A percentile compares a stretch with the other conserved stretches of the same genome.
These are phyloP conservation scores for Pseudochromis fuscus DNA, from an alignment of 2,797 vertebrate genomes.

Conservation along the genomic window DNA sequence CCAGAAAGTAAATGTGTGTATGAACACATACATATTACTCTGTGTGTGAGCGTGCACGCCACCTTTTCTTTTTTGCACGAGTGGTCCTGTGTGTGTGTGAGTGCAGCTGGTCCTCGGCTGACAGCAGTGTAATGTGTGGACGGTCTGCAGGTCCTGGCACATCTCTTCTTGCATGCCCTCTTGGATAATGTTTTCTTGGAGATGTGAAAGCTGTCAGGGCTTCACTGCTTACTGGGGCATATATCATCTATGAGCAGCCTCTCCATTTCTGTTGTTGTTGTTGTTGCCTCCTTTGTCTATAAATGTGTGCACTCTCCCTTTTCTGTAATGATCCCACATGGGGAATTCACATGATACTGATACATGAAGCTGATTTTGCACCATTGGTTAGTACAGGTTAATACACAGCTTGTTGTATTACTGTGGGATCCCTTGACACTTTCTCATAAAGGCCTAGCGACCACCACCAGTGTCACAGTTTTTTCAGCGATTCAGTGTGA, in stretches of 20 bases:
- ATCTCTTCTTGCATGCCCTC: conserved; percentile 36
- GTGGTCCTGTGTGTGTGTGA: conserved; percentile 12
- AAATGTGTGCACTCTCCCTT: conserved; percentile 1
- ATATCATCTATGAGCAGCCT: conserved; percentile 33
- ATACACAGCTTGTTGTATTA: too few relatives aligned
- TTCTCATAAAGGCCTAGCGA: too few relatives aligned
- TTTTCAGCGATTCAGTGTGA: too few relatives aligned
- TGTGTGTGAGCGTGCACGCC: background rate
- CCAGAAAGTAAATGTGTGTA: too few relatives aligned
- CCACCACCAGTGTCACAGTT: too few relatives aligned
- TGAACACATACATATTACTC: background rate
- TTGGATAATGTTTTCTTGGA: conserved; percentile 51
- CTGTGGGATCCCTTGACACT: too few relatives aligned
- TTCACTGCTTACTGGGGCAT: conserved; percentile 51
- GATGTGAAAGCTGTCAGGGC: conserved; percentile 53
- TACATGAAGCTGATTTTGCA: background rate
- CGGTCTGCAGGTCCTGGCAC: conserved; percentile 35
- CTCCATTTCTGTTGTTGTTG: background rate
- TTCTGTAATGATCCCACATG: conserved; percentile 44
- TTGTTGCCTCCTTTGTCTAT: conserved; percentile 14
- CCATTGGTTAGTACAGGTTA: background rate
- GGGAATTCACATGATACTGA: background rate
- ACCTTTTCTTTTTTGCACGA: background rate
- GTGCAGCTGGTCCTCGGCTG: conserved; percentile 10
- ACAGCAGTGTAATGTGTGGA: conserved; percentile 38